A percentile compares a stretch with the other conserved stretches of the same genome.
These are phyloP conservation scores for Allacma fusca DNA, from an alignment of 2,888 invertebrate genomes.

Conservation along the genomic window DNA sequence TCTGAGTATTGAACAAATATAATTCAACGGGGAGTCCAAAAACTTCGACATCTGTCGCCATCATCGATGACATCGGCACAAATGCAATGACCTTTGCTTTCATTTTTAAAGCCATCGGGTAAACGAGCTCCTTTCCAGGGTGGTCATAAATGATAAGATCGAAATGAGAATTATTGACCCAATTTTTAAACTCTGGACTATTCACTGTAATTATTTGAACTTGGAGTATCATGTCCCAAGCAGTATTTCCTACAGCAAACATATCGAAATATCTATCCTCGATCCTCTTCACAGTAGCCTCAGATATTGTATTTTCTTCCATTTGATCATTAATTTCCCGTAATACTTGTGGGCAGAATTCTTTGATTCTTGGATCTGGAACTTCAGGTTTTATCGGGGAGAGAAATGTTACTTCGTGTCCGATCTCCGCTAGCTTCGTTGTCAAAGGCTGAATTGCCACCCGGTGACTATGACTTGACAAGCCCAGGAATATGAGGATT, in stretches of 20 bases:
- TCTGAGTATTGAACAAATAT: not conserved
- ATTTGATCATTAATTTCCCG: not conserved
- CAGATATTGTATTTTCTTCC: not conserved
- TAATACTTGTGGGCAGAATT: not conserved
- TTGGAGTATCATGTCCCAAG: not conserved
- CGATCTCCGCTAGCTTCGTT: not conserved
- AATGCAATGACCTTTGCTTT: not conserved
- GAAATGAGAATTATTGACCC: not conserved
- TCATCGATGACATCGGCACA: not conserved
- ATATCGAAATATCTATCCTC: not conserved
- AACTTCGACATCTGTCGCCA: not conserved
- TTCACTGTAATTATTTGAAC: not conserved
- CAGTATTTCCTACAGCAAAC: not conserved
- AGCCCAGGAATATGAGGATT: not conserved
- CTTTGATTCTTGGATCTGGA: not conserved
- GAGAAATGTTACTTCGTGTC: slow-evolving; percentile 15
- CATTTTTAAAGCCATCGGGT: not conserved
- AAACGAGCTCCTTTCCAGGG: not conserved
- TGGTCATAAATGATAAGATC: slow-evolving; percentile 14
- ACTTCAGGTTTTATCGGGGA: slow-evolving; percentile 10
- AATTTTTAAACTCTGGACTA: not conserved
- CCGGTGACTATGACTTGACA: slow-evolving; percentile 15
- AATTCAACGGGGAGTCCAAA: not conserved
- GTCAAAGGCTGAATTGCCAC: slow-evolving; percentile 17
- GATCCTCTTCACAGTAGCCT: not conserved